These are phyloP conservation scores for Xenus cinereus DNA, from an alignment of 2,113 vertebrate species.

Conservation along the genomic window DNA sequence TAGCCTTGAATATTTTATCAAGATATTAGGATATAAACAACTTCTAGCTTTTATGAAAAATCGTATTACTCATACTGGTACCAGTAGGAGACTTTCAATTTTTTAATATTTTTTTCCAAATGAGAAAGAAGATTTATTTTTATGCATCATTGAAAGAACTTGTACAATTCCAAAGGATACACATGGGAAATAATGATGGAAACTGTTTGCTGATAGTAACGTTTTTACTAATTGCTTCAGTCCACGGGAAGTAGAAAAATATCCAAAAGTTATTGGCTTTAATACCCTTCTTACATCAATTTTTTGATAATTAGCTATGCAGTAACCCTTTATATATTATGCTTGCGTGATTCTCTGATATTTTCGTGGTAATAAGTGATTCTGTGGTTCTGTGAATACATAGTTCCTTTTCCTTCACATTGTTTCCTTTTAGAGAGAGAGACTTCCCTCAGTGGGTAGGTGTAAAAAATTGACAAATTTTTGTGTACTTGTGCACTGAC, in stretches of 20 bases:
- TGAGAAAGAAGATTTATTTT: neutral
- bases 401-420: neutral
- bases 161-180: neutral
- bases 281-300: neutral
- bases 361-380: neutral
- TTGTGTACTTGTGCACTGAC: too few species aligned
- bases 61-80: neutral
- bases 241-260: slow-evolving; percentile 1
- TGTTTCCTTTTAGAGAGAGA: neutral
- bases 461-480: neutral
- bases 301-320: neutral
- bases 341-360: neutral
- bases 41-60: neutral
- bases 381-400: too few species aligned
- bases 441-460: neutral
- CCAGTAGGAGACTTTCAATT: neutral
- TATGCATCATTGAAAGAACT: neutral
- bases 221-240: slow-evolving; percentile 32
- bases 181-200: slow-evolving; percentile 14
- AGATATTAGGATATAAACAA: neutral
- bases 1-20: neutral
- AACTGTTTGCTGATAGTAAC: neutral
- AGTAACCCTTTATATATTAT: neutral
- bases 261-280: neutral
- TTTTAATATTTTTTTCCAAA: neutral